Evolutionary conservation across 2,113 vertebrate genomes (phyloP), one percentile per base, ranked within the genome.

Genomic region (Rhagologus leucostigma): DNA sequence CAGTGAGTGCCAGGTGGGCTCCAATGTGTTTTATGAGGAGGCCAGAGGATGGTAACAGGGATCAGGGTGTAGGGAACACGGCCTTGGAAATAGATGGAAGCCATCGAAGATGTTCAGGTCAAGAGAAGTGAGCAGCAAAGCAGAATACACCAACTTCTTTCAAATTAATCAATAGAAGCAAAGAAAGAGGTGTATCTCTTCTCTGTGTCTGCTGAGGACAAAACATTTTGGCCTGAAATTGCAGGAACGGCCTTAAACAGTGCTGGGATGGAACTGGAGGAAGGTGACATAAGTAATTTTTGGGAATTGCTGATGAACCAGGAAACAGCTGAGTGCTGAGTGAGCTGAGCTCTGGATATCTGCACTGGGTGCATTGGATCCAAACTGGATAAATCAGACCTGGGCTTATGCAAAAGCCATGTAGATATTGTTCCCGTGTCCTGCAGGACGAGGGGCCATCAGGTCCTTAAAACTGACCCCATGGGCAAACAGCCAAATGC

Each of bases 271-370:
- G 46, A 26, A 27, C 1, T 33, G 67, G 21, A 69, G 17, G 53
- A 73, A 80, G 49, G 46, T 57, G 41, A 10, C 16, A 29, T 7
- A 5, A 44, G 11, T 24, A 20, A 24, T 87, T 87, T 87, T 53
- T 37, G 29, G 29, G 35, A 33, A 13, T 10, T 55, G 27, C 5
- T 50, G 7, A 70, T 9, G 26, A 10, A 9, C 13, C 42, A 23
- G 1, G 1, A 69, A 26, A 39, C 39, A 68, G 22, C 44, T 59
- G 0, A 0, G 22, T 35, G 10, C 8, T 69, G 49, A 57, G 11
- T 42, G 35, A 84, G 62, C 57, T 68, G 62, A 71, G 49, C 35
- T 81, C 88, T 87, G 77, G 16, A 1, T 73, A n/a, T 64, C 53
- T 76, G 44, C 55, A 16, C 29, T 37, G 30, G 7, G 3, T 79